Conservation (phyloP, 2,797 vertebrate species). For the Pachyuromys duprasi region DNA sequence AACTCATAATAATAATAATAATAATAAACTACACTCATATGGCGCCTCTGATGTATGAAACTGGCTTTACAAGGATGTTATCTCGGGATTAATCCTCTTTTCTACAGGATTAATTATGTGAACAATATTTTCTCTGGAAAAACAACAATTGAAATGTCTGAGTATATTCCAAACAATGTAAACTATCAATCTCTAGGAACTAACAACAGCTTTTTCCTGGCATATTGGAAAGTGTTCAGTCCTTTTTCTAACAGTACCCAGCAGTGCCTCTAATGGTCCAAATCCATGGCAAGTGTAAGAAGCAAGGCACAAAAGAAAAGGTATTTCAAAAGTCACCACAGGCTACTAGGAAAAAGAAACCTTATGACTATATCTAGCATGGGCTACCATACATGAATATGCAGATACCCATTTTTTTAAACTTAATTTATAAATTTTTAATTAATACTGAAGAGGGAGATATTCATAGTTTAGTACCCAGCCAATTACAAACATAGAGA, state of each 20-base stretch:
- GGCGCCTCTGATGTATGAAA: slow-evolving; percentile 61
- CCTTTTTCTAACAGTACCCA: slow-evolving; percentile 4
- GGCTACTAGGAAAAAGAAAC: slow-evolving; percentile 34
- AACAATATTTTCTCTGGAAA: slow-evolving; percentile 52
- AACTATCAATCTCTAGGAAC: slow-evolving; percentile 37
- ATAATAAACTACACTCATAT: slow-evolving; percentile 62
- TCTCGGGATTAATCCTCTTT: slow-evolving; percentile 65
- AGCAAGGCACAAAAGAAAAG: slow-evolving; percentile 49
- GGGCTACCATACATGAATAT: not conserved
- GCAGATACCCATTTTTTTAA: not conserved
- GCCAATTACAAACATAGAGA: slow-evolving; percentile 25
- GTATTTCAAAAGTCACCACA: not conserved
- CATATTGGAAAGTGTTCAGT: slow-evolving; percentile 38
- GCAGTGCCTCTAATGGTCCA: not conserved
- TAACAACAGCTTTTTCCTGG: not conserved
- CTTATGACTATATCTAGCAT: not conserved
- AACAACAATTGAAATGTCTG: slow-evolving; percentile 38
- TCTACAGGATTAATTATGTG: slow-evolving; percentile 52
- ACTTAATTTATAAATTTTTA: slow-evolving; percentile 32
- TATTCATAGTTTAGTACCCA: slow-evolving; percentile 24
- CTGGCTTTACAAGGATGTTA: slow-evolving; percentile 64
- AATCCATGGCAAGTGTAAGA: not conserved
- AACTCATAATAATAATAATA: not conserved
- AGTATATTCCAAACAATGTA: slow-evolving; percentile 26
- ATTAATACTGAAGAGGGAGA: slow-evolving; percentile 17